Evolutionary conservation across 2,797 vertebrate genomes (phyloP).

Genomic region (Sitta carolinensis): DNA sequence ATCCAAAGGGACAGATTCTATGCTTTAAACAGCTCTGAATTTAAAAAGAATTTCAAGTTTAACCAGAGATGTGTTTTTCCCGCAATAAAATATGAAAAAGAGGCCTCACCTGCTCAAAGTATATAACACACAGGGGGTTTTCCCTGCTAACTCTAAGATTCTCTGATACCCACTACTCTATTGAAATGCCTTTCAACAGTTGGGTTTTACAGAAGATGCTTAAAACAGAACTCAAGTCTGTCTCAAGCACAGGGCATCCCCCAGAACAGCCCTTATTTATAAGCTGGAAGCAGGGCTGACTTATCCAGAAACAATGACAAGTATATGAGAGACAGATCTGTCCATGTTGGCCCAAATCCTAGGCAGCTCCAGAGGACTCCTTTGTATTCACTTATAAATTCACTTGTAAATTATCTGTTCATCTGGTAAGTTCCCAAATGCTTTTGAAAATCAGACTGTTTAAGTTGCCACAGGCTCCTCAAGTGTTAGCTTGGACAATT

Average conservation of each 20-base stretch:
- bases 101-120: not conserved
- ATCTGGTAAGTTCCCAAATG: not conserved
- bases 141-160: not conserved
- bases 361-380: not conserved
- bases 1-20: not conserved
- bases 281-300: not conserved
- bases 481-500: not conserved
- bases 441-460: not conserved
- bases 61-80: not conserved
- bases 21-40: not conserved
- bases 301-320: not conserved
- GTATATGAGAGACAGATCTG: not conserved
- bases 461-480: not conserved
- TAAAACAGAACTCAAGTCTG: not conserved
- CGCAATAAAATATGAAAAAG: not conserved
- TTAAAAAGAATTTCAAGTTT: not conserved
- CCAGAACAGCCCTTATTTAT: not conserved
- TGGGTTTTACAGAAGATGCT: not conserved
- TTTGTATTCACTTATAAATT: not conserved
- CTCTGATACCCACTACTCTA: not conserved
- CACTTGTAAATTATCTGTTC: not conserved
- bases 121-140: not conserved
- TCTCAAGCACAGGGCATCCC: not conserved
- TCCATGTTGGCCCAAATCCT: not conserved
- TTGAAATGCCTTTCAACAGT: not conserved